Conservation (phyloP, 2,888 invertebrate genomes). For the Pristionchus maxplancki region DNA sequence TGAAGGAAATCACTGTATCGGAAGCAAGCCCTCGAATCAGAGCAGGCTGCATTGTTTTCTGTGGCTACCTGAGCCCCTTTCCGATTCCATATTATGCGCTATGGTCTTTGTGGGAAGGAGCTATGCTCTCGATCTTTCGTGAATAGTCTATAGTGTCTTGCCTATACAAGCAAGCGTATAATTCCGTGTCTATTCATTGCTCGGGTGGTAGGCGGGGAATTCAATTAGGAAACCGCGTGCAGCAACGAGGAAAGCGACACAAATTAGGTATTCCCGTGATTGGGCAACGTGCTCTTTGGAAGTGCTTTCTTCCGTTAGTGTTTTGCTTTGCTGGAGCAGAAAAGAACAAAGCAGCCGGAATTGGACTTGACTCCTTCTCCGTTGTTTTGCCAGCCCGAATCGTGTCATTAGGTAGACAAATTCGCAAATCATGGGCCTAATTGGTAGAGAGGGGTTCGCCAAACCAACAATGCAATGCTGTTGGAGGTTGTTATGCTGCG, state of each 20-base stretch:
- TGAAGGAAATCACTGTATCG: too few relatives aligned
- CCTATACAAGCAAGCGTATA: too few relatives aligned
- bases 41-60: too few relatives aligned
- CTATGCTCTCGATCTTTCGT: too few relatives aligned
- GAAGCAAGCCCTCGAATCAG: too few relatives aligned
- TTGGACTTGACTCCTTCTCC: background rate
- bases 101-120: too few relatives aligned
- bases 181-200: too few relatives aligned
- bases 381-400: background rate
- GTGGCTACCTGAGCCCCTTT: background rate
- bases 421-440: background rate
- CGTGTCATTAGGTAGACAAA: background rate
- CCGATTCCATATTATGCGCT: background rate
- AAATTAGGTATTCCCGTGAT: conserved; percentile 25
- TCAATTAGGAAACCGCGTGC: background rate
- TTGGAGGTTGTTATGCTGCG: too few relatives aligned
- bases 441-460: background rate
- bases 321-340: background rate
- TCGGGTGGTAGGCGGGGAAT: background rate
- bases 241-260: background rate
- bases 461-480: too few relatives aligned
- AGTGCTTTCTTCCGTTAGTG: background rate
- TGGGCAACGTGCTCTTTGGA: conserved; percentile 12
- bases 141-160: too few relatives aligned
- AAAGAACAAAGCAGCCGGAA: background rate